Percentiles rank a stretch among this genome's conserved stretches.
phyloP scores from a whole-genome alignment of 37 sponge, comb jelly and placozoan species.

The Chondrilla cf. caribensis region DNA sequence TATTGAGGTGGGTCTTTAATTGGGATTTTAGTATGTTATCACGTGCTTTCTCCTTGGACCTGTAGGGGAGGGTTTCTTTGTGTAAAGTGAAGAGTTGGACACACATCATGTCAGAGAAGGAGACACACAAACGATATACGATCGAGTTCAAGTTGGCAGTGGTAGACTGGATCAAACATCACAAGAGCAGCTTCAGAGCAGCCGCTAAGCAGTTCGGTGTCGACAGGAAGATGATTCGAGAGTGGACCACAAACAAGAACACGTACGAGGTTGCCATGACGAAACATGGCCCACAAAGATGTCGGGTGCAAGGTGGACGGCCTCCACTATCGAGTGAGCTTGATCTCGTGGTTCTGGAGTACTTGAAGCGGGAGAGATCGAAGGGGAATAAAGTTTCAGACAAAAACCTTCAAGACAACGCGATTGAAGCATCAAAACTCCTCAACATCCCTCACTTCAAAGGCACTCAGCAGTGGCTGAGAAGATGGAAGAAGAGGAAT shows the following conservation, averaged over 20 bases:
- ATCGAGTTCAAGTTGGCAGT: conserved; percentile 76
- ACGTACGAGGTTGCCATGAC: conserved; percentile 10
- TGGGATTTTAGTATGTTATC: too few species aligned
- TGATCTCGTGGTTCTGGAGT: conserved; percentile 52
- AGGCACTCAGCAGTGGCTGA: conserved; percentile 65
- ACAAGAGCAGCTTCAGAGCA: conserved; percentile 42
- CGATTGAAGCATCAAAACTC: conserved; percentile 26
- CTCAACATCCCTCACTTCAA: conserved; percentile 52
- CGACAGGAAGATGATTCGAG: conserved; percentile 54
- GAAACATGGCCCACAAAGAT: conserved; percentile 34
- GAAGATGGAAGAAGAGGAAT: conserved; percentile 58
- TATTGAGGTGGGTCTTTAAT: too few species aligned
- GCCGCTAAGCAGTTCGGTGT: conserved; percentile 66
- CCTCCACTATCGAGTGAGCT: conserved; percentile 51
- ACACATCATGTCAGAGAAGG: conserved; percentile 6
- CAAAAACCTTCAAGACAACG: conserved; percentile 37
- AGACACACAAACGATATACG: conserved; percentile 40
- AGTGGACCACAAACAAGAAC: conserved; percentile 38
- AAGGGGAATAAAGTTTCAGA: conserved; percentile 37
- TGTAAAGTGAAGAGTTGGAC: too few species aligned
- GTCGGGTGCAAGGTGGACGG: conserved; percentile 52
- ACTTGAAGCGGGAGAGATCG: conserved; percentile 3
- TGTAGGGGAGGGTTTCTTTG: too few species aligned
- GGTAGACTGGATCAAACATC: conserved; percentile 58
- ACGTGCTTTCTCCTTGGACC: too few species aligned